Percentiles rank a stretch among this genome's conserved stretches.
Evolutionary conservation across 23 tunicate species (phyloP).

Genomic region (Clavelina lepadiformis): DNA sequence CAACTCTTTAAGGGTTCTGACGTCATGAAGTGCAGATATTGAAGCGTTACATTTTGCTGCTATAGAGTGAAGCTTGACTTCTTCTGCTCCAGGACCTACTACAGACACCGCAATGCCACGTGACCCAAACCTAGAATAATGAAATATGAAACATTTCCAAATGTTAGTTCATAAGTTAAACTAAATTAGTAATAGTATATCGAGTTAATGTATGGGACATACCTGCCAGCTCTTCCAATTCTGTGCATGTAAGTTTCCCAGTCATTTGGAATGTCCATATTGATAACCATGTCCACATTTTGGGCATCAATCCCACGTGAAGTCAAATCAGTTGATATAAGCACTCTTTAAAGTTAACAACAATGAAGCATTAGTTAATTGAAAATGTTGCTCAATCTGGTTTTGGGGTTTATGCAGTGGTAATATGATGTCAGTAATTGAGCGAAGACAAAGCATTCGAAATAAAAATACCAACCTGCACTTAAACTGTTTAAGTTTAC

Average conservation of each 20-base stretch:
- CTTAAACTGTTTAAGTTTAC: conserved; percentile 56
- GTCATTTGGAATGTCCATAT: conserved; percentile 73
- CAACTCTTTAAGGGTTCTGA: neutral
- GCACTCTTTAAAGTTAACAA: conserved; percentile 27
- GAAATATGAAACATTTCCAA: neutral
- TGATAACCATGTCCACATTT: conserved; percentile 80
- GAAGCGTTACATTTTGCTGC: conserved; percentile 39
- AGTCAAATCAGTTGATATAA: conserved; percentile 84
- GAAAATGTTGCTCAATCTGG: no score
- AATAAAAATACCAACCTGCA: conserved; percentile 37
- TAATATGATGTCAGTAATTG: neutral
- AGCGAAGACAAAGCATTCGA: neutral
- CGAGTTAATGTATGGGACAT: neutral
- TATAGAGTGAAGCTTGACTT: conserved; percentile 21
- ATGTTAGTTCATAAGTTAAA: neutral
- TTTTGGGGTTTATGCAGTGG: no score
- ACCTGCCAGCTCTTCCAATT: conserved; percentile 91
- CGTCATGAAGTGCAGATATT: conserved; percentile 6
- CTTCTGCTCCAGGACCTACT: conserved; percentile 42
- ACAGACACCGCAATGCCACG: conserved; percentile 61
- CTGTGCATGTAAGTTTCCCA: conserved; percentile 98
- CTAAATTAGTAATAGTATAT: neutral
- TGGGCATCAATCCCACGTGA: conserved; percentile 90
- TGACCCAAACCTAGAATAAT: conserved; percentile 48
- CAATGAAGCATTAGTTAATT: neutral